These are phyloP conservation scores for Halcyon leucocephala DNA, from an alignment of 2,797 vertebrate species.

Conservation along the genomic window DNA sequence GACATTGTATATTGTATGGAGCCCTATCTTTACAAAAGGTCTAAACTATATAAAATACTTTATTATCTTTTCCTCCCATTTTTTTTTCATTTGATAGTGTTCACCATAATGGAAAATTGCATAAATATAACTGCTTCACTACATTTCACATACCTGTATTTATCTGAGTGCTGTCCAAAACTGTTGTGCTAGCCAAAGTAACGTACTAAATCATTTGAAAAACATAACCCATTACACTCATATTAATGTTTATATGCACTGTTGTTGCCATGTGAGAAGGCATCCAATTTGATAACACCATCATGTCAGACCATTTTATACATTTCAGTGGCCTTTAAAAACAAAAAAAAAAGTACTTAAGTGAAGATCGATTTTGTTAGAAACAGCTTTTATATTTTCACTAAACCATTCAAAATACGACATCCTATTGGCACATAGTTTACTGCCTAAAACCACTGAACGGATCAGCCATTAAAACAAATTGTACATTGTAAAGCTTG, in stretches of 20 bases:
- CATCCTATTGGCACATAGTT: conserved; percentile 93
- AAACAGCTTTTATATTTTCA: conserved; percentile 87
- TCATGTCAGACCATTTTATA: conserved; percentile 90
- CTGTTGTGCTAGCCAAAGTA: conserved; percentile 93
- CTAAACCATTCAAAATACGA: conserved; percentile 87
- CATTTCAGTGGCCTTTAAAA: conserved; percentile 99
- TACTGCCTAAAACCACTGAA: conserved; percentile 96
- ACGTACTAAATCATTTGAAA: conserved; percentile 84
- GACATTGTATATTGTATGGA: conserved; percentile 83
- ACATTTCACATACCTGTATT: conserved; percentile 94
- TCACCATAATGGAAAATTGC: conserved; percentile 86
- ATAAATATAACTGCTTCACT: conserved; percentile 90
- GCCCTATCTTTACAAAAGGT: conserved; percentile 80
- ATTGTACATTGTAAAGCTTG: conserved; percentile 98
- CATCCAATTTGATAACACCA: conserved; percentile 85
- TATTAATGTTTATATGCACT: conserved; percentile 91
- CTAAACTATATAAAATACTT: conserved; percentile 83
- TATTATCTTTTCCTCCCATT: conserved; percentile 74
- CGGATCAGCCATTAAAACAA: conserved; percentile 93
- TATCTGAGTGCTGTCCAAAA: conserved; percentile 92
- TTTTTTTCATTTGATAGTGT: conserved; percentile 83
- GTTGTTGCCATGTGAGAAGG: conserved; percentile 90
- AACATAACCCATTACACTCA: conserved; percentile 84
- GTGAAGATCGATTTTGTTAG: conserved; percentile 87
- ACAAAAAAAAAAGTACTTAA: conserved; percentile 79